Conservation (phyloP, 2,888 invertebrate species). For the Thysanoteuthis rhombus region DNA sequence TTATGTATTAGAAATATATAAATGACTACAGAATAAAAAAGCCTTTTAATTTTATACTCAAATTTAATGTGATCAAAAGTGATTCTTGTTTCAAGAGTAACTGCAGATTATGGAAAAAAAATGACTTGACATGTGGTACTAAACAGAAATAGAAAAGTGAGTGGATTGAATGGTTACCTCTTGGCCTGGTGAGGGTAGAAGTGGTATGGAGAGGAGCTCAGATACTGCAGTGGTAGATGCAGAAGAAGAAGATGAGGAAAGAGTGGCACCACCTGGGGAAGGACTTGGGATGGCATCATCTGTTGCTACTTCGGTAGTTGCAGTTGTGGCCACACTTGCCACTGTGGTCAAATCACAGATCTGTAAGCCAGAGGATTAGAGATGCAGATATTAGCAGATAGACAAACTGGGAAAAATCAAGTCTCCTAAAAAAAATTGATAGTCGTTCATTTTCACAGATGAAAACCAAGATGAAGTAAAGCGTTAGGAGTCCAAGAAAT, state of each 20-base stretch:
- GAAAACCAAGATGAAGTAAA: too few species aligned
- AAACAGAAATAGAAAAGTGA: too few species aligned
- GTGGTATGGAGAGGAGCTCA: slow-evolving; percentile 12
- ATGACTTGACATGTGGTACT: too few species aligned
- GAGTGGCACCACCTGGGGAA: background rate
- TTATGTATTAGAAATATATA: too few species aligned
- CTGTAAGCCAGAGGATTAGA: slow-evolving; percentile 36
- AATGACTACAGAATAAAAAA: too few species aligned
- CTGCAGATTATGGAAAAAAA: too few species aligned
- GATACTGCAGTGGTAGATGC: background rate
- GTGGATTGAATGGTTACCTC: background rate
- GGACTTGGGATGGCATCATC: background rate
- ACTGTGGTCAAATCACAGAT: slow-evolving; percentile 43
- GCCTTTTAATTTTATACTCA: too few species aligned
- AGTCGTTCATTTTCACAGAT: background rate
- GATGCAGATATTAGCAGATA: background rate
- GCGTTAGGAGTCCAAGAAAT: too few species aligned
- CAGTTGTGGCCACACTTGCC: background rate
- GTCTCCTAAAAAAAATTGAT: background rate
- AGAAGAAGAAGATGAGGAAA: background rate
- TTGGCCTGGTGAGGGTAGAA: background rate
- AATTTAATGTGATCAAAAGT: too few species aligned
- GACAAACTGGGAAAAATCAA: too few species aligned
- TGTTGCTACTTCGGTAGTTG: background rate
- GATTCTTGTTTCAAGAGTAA: too few species aligned